Evolutionary conservation across 1,140 invertebrate genomes (phyloP).

Genomic region (Drosophila chauvacae): DNA sequence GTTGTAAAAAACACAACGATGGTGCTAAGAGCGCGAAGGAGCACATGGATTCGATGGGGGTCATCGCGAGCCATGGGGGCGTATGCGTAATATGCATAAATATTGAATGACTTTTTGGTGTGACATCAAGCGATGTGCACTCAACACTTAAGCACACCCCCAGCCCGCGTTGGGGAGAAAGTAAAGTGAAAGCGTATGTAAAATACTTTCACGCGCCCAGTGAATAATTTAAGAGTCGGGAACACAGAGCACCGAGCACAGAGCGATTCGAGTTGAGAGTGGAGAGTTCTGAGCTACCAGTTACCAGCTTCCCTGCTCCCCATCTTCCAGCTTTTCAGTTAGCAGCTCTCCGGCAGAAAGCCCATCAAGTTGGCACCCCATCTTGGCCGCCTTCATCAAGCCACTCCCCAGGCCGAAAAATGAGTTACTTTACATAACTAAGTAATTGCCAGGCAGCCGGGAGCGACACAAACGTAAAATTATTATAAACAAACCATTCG

Average conservation of each 20-base stretch:
- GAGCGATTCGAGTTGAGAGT: constrained; percentile 8
- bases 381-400: constrained; percentile 33
- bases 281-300: background rate
- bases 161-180: constrained; percentile 1
- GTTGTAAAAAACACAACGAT: constrained; percentile 1
- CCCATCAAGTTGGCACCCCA: constrained; percentile 52
- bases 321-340: too few species aligned
- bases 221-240: constrained; percentile 55
- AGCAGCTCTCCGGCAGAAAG: background rate
- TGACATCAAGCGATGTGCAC: constrained; percentile 61
- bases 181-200: constrained; percentile 62
- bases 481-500: constrained; percentile 66
- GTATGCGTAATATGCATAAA: constrained; percentile 61
- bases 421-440: constrained; percentile 66
- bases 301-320: too few species aligned
- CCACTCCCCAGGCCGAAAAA: constrained; percentile 47
- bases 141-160: constrained; percentile 47
- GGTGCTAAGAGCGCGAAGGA: background rate
- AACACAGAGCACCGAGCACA: constrained; percentile 28
- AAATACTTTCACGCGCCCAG: constrained; percentile 62
- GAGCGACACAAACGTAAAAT: constrained; percentile 62
- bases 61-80: constrained; percentile 18
- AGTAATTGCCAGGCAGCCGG: constrained; percentile 57
- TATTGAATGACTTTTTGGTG: constrained; percentile 63
- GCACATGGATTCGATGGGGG: background rate